Percentiles rank a stretch among this genome's conserved stretches.
Evolutionary conservation across 2,113 vertebrate genomes (phyloP).

Genomic region (Pluvianellus socialis): DNA sequence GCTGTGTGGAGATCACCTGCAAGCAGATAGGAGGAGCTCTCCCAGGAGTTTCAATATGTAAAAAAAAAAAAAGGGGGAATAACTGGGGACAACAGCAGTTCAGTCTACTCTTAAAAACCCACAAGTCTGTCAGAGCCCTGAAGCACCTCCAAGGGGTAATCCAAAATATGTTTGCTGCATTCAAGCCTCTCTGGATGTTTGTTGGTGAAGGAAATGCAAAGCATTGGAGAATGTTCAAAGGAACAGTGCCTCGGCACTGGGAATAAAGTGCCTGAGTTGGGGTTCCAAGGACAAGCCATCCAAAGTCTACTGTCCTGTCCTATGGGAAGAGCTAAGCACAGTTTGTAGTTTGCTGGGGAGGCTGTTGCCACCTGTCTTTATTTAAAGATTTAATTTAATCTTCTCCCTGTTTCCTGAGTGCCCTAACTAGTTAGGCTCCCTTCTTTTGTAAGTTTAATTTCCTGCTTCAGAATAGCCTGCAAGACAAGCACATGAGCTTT

Average conservation of each 20-base stretch:
- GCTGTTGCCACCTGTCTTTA: not conserved
- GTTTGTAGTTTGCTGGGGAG: not conserved
- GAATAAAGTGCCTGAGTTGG: not conserved
- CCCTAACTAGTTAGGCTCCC: not conserved
- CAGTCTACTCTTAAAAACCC: not conserved
- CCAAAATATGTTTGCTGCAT: not conserved
- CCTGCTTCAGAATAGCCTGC: not conserved
- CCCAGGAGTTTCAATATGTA: not conserved
- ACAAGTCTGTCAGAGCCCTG: not conserved
- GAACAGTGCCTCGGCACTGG: not conserved
- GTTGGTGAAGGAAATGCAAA: not conserved
- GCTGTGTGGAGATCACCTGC: not conserved
- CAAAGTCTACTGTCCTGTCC: not conserved
- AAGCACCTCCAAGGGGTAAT: not conserved
- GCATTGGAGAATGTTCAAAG: not conserved
- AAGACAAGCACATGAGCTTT: not conserved
- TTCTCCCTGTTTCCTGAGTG: not conserved
- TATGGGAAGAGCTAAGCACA: not conserved
- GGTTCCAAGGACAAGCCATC: not conserved
- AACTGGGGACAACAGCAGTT: not conserved
- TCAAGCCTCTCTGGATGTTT: not conserved
- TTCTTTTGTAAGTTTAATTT: not conserved
- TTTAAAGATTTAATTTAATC: not conserved
- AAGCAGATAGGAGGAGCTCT: not conserved
- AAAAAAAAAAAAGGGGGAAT: not conserved